Percentiles rank a stretch among this genome's conserved stretches.
Conservation (phyloP, 2,113 vertebrate genomes). For the Synchiropus splendidus region DNA sequence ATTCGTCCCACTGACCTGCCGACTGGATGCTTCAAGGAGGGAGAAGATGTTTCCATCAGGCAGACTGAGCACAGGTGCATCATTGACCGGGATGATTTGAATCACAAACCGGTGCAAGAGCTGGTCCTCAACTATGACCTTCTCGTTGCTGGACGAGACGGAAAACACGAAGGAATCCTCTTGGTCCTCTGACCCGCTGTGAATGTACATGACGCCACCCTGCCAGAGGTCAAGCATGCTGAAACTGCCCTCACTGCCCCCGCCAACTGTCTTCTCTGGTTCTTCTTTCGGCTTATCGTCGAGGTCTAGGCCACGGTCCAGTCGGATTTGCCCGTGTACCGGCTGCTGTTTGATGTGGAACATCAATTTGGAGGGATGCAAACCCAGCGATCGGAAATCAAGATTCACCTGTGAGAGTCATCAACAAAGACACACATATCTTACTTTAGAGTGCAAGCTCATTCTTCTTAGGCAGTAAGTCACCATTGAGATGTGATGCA, state of each 20-base stretch:
- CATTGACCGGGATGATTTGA: slow-evolving; percentile 71
- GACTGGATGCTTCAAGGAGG: slow-evolving; percentile 72
- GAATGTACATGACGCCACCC: slow-evolving; percentile 73
- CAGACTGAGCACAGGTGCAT: slow-evolving; percentile 73
- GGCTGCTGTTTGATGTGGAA: slow-evolving; percentile 72
- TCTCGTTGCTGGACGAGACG: slow-evolving; percentile 64
- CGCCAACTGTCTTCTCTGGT: slow-evolving; percentile 6
- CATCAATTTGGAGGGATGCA: slow-evolving; percentile 72
- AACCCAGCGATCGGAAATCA: slow-evolving; percentile 66
- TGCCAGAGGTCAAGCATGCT: slow-evolving; percentile 74
- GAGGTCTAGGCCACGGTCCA: slow-evolving; percentile 46
- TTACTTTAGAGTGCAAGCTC: too few species aligned
- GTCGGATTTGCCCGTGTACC: slow-evolving; percentile 65
- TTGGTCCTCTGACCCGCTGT: slow-evolving; percentile 74
- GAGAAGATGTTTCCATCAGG: slow-evolving; percentile 71
- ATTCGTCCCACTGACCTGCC: slow-evolving; percentile 33
- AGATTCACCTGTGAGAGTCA: slow-evolving; percentile 59
- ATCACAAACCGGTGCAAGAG: slow-evolving; percentile 67
- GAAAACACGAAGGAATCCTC: slow-evolving; percentile 76
- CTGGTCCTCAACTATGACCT: slow-evolving; percentile 50
- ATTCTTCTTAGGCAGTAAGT: too few species aligned
- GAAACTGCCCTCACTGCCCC: slow-evolving; percentile 59
- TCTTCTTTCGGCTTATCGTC: background rate
- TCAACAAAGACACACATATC: slow-evolving; percentile 1
- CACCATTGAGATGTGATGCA: too few species aligned